A percentile compares a stretch with the other conserved stretches of the same genome.
These are phyloP conservation scores for Eucriotettix oculatus DNA, from an alignment of 2,888 invertebrate species.

Conservation along the genomic window DNA sequence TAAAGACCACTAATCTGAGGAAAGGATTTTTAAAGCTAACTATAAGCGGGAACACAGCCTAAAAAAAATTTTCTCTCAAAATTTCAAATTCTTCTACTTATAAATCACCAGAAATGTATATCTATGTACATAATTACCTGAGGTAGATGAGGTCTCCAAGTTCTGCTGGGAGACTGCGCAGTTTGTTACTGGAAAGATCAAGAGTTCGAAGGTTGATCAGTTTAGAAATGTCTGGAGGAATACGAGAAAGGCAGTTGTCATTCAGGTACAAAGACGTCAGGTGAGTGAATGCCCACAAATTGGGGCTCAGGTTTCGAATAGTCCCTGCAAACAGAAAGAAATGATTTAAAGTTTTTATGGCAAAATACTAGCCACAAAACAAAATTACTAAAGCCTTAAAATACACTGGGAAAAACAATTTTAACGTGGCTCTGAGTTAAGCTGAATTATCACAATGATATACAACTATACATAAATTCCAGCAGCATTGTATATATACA, in stretches of 20 bases:
- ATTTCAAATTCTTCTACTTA: not conserved
- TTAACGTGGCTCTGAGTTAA: no score
- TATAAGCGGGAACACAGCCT: not conserved
- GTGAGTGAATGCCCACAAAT: slow-evolving; percentile 80
- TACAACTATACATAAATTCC: no score
- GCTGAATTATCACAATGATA: no score
- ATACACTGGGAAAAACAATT: no score
- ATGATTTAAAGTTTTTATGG: no score
- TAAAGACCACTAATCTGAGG: no score
- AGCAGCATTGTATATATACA: no score
- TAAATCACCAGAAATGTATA: not conserved
- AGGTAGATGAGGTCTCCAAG: slow-evolving; percentile 91
- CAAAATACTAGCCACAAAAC: no score
- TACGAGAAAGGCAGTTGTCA: slow-evolving; percentile 81
- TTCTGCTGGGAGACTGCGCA: slow-evolving; percentile 87
- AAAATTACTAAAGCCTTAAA: no score
- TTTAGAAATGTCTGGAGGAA: slow-evolving; percentile 81
- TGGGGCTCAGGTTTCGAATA: slow-evolving; percentile 84
- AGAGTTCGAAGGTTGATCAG: slow-evolving; percentile 70
- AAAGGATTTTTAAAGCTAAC: no score
- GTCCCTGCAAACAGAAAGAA: slow-evolving; percentile 44
- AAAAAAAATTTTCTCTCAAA: not conserved
- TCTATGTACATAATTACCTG: slow-evolving; percentile 42
- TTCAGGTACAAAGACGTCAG: slow-evolving; percentile 89
- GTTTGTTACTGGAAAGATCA: slow-evolving; percentile 88